Evolutionary conservation across 1,140 invertebrate species (phyloP).

Genomic region (Callitettix versicolor): DNA sequence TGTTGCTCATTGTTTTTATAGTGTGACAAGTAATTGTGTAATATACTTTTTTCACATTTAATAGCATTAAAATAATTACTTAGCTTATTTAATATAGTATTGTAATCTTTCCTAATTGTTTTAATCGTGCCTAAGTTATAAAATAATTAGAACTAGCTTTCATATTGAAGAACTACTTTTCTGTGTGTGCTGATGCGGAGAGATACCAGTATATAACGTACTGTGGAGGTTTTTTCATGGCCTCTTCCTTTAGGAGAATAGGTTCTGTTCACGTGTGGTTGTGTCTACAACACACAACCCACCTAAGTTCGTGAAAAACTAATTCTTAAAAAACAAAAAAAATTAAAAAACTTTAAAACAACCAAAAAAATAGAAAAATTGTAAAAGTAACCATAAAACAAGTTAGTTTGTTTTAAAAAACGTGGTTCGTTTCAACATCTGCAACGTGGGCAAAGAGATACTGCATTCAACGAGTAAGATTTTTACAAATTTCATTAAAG

Average conservation of each 20-base stretch:
- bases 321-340: constrained; percentile 67
- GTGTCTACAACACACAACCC: constrained; percentile 62
- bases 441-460: constrained; percentile 22
- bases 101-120: no score
- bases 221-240: constrained; percentile 10
- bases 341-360: constrained; percentile 49
- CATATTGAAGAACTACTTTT: no score
- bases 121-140: no score
- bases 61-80: no score
- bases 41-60: no score
- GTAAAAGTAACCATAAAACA: constrained; percentile 31
- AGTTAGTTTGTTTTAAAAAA: constrained; percentile 18
- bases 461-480: constrained; percentile 21
- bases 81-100: no score
- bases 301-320: constrained; percentile 57
- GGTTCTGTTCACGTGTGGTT: constrained; percentile 41
- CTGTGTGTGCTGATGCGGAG: no score
- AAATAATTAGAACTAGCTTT: no score
- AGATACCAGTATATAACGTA: no score
- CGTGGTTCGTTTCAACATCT: constrained; percentile 14
- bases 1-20: no score
- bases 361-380: constrained; percentile 44
- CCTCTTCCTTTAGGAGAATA: constrained; percentile 21
- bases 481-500: constrained; percentile 22
- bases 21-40: no score